A percentile compares a stretch with the other conserved stretches of the same genome.
These are phyloP conservation scores for Physocephala rufipes DNA, from an alignment of 2,888 invertebrate genomes.

Conservation along the genomic window DNA sequence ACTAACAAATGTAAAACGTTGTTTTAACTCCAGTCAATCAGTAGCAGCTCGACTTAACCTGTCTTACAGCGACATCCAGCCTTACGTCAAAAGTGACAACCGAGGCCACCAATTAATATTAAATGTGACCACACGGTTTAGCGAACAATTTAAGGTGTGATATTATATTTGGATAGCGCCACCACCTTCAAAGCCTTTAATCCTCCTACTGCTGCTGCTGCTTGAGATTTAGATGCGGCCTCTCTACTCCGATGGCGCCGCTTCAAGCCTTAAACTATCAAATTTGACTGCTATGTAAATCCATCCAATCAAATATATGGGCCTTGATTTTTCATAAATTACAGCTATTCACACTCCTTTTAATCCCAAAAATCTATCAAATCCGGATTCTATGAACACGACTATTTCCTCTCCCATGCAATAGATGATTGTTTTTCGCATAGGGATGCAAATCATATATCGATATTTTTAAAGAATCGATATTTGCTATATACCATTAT, in stretches of 20 bases:
- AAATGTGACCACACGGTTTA: neutral
- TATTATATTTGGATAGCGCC: neutral
- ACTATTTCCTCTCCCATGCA: conserved; percentile 5
- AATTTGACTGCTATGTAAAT: neutral
- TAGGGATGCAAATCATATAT: conserved; percentile 19
- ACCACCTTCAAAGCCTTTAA: neutral
- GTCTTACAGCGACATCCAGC: conserved; percentile 4
- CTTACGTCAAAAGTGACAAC: neutral
- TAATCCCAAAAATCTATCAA: neutral
- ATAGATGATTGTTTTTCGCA: conserved; percentile 24
- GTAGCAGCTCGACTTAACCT: conserved; percentile 23
- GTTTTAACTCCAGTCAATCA: neutral
- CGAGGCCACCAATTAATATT: neutral
- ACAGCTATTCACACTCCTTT: neutral
- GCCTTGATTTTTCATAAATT: neutral
- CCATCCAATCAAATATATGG: neutral
- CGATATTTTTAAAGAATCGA: too few species aligned
- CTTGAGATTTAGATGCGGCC: too few species aligned
- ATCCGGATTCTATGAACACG: neutral
- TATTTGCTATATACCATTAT: too few species aligned
- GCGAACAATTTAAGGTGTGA: neutral
- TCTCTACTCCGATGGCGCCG: conserved; percentile 26
- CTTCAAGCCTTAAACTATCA: neutral
- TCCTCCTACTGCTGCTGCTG: neutral
- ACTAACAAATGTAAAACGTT: neutral